Percentiles rank a stretch among this genome's conserved stretches.
phyloP scores from a whole-genome alignment of 2,113 vertebrate genomes.

The Sigmodon hispidus region DNA sequence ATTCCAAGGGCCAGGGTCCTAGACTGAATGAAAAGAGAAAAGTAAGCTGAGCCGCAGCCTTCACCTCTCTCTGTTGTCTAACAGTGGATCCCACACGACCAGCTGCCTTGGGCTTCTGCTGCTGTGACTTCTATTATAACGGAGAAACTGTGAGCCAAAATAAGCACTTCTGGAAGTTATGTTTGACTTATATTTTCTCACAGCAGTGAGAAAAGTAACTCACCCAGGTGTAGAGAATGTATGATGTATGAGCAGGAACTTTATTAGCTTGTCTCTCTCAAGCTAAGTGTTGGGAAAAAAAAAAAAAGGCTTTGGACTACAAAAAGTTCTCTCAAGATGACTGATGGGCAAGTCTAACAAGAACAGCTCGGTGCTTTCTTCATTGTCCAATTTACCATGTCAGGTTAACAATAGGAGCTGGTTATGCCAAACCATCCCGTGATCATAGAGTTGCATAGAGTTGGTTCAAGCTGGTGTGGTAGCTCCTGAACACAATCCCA shows the following conservation, averaged over 20 bases:
- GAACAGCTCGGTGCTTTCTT: not conserved
- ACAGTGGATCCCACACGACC: not conserved
- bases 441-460: not conserved
- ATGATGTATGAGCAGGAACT: not conserved
- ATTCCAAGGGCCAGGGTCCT: not conserved
- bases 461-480: not conserved
- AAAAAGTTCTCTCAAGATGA: not conserved
- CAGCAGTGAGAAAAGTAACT: not conserved
- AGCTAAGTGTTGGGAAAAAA: not conserved
- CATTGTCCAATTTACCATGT: not conserved
- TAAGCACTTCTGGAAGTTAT: not conserved
- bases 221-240: not conserved
- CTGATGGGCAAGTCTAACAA: not conserved
- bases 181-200: not conserved
- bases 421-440: conserved; percentile 18
- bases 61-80: not conserved
- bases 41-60: no score
- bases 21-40: not conserved
- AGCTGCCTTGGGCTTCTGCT: not conserved
- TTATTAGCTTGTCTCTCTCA: conserved; percentile 26
- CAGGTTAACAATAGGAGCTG: not conserved
- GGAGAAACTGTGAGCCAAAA: not conserved
- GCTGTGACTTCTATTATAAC: not conserved
- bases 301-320: not conserved
- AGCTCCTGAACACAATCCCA: not conserved